Base-by-base conservation (phyloP, 1,140 invertebrate species). In the Oncopeltus fasciatus region DNA sequence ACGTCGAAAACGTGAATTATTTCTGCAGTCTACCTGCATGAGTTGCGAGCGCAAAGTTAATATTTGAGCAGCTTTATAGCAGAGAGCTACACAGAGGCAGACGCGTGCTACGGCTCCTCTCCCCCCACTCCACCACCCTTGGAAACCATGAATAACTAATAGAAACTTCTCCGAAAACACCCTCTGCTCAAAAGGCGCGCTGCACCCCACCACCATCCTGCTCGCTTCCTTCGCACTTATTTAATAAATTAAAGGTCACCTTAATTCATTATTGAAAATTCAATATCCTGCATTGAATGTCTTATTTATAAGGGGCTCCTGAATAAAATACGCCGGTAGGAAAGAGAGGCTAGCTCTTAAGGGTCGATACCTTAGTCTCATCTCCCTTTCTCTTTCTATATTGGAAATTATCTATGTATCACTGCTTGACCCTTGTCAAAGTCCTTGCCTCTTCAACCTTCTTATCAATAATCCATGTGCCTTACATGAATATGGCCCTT, bases 221-320 rank as follows among this genome's bases (percentile, higher is more conserved):
- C 31, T 14, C 31, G 5, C 31, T 38, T 38, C 31, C 31, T 14
- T 8, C 5, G 31, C 5, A n/a, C 57, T 65, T 65, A 65, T 63
- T 65, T 65, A 65, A 65, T 65, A 65, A 65, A 65, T 65, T 65
- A 65, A 62, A 59, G 57, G 63, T 62, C 61, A 56, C 58, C 64
- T 65, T 56, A 56, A 63, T 65, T 63, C 59, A 65, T 65, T 63
- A 65, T 65, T 65, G 47, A 65, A 65, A 62, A 65, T 65, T 65
- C 64, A 57, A 65, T 65, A 65, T 65, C 61, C 64, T 43, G 44
- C 59, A 63, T 43, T 18, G 49, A 12, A 20, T 53, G 21, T 24
- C 14, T 53, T 53, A 53, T 53, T 53, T 53, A 53, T 53, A 53
- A 53, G 24, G 49, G 1, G 5, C 49, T 24, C 24, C 14, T 53